Evolutionary conservation across 2,797 vertebrate genomes (phyloP).

Genomic region (Acanthis flammea): DNA sequence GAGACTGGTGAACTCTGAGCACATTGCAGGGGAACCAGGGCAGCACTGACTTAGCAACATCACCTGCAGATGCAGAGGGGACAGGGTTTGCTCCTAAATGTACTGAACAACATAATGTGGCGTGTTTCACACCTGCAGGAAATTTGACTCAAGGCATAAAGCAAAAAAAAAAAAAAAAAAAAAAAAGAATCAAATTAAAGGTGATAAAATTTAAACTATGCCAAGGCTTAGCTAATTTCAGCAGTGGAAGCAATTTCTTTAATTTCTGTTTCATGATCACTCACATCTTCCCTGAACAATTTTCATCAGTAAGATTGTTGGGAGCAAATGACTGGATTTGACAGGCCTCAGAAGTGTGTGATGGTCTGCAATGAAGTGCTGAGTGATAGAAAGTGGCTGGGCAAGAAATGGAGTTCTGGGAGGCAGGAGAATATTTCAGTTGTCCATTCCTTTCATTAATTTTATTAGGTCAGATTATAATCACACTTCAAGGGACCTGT

Average conservation of each 20-base stretch:
- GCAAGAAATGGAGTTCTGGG: neutral
- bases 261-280: neutral
- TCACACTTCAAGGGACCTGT: neutral
- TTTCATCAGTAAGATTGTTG: neutral
- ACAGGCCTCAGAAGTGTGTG: neutral
- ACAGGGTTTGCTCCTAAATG: neutral
- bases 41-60: neutral
- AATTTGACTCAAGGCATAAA: neutral
- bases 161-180: neutral
- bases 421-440: neutral
- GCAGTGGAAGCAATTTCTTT: neutral
- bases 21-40: neutral
- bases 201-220: neutral
- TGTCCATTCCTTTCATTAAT: neutral
- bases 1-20: neutral
- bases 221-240: neutral
- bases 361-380: neutral
- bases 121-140: neutral
- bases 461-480: neutral
- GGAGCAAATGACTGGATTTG: neutral
- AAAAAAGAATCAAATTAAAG: neutral
- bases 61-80: neutral
- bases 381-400: neutral
- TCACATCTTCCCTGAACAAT: neutral
- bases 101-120: neutral